These are phyloP conservation scores for Diachrysia chrysitis DNA, from an alignment of 2,888 invertebrate species.

Conservation along the genomic window DNA sequence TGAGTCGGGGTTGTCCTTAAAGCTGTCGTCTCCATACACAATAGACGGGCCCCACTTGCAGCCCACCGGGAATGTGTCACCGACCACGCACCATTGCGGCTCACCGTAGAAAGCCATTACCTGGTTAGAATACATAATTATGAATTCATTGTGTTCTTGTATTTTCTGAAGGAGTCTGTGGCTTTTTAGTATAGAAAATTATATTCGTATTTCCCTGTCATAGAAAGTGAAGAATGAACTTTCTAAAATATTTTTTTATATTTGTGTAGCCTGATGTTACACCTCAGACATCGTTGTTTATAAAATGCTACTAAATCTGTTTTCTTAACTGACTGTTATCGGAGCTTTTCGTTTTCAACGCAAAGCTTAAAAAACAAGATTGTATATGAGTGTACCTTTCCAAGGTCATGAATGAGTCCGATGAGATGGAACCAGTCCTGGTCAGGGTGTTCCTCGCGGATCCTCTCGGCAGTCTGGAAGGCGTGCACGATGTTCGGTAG, in stretches of 20 bases:
- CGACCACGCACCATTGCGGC: constrained; percentile 98
- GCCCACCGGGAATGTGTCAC: constrained; percentile 98
- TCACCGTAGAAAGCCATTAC: constrained; percentile 94
- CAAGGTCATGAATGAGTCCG: constrained; percentile 98
- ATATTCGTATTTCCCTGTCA: no score
- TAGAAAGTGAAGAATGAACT: no score
- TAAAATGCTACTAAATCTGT: no score
- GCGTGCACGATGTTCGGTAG: constrained; percentile 98
- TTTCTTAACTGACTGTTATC: no score
- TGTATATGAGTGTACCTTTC: no score
- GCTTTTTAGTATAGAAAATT: no score
- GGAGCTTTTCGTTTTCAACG: no score
- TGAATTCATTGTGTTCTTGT: not conserved
- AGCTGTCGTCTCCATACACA: constrained; percentile 96
- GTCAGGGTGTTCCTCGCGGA: constrained; percentile 94
- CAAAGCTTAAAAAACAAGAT: no score
- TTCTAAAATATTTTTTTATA: no score
- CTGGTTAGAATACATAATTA: not conserved
- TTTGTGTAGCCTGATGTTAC: no score
- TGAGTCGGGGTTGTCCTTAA: constrained; percentile 95
- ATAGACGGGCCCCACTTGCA: constrained; percentile 95
- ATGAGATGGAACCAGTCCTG: constrained; percentile 98
- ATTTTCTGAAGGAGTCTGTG: no score
- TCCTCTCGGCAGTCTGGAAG: constrained; percentile 98
- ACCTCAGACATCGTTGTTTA: no score